Evolutionary conservation across 2,113 vertebrate genomes (phyloP).

Genomic region (Phoxinus phoxinus): DNA sequence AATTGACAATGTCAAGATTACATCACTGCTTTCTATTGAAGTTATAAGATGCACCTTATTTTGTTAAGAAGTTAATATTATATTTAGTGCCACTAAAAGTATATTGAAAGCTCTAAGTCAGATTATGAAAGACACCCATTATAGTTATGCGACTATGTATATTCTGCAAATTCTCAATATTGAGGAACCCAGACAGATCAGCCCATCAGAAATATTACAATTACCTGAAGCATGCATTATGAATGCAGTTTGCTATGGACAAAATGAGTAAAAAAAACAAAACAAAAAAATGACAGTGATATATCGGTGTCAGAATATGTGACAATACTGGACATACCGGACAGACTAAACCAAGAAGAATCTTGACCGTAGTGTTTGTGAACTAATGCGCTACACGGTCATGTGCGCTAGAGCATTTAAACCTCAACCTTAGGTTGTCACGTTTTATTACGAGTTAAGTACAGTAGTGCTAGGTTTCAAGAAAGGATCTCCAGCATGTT

Average conservation of each 20-base stretch:
- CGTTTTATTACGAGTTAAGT: constrained; percentile 48
- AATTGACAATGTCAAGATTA: constrained; percentile 37
- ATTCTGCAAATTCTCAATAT: constrained; percentile 45
- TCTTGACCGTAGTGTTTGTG: constrained; percentile 66
- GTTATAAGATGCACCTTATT: constrained; percentile 81
- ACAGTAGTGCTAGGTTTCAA: constrained; percentile 51
- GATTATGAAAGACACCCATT: constrained; percentile 62
- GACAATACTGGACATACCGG: constrained; percentile 61
- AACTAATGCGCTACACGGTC: constrained; percentile 61
- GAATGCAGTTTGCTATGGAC: constrained; percentile 52
- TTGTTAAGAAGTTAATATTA: constrained; percentile 73
- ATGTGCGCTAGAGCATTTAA: constrained; percentile 69
- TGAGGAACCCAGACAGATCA: constrained; percentile 59
- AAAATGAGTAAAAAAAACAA: background rate
- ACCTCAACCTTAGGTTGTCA: constrained; percentile 72
- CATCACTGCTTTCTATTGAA: constrained; percentile 56
- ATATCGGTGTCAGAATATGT: constrained; percentile 37
- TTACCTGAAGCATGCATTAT: constrained; percentile 43
- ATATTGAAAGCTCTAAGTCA: constrained; percentile 64
- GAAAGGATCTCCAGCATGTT: constrained; percentile 47
- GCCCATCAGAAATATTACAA: constrained; percentile 42
- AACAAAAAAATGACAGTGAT: constrained; percentile 32
- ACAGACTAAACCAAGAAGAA: constrained; percentile 69
- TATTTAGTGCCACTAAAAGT: constrained; percentile 70
- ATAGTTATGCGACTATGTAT: constrained; percentile 70